phyloP scores from a whole-genome alignment of 2,888 invertebrate genomes.

The Sinohyriopsis cumingii region DNA sequence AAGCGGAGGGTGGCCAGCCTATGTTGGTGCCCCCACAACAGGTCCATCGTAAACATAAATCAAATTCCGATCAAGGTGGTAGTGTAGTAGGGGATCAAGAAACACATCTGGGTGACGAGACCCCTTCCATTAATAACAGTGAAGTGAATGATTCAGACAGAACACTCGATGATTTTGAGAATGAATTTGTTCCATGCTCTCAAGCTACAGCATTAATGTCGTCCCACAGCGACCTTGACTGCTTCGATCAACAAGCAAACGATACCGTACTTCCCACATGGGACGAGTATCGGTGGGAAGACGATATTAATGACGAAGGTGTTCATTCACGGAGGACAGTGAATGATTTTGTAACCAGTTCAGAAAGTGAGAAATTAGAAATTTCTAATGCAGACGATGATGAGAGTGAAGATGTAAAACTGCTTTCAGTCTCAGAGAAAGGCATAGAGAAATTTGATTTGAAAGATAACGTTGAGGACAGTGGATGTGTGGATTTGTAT shows the following conservation, averaged over 20 bases:
- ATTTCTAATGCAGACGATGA: too few relatives aligned
- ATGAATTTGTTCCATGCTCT: constrained; percentile 3
- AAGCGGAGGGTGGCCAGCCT: constrained; percentile 32
- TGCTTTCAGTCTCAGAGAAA: constrained; percentile 1
- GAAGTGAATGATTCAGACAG: constrained; percentile 3
- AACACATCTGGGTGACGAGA: neutral
- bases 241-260: constrained; percentile 4
- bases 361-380: neutral
- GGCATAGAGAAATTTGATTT: constrained; percentile 43
- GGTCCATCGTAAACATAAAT: constrained; percentile 1
- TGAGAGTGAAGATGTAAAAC: neutral
- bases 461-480: constrained; percentile 39
- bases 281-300: constrained; percentile 47
- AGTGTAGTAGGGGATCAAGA: constrained; percentile 5
- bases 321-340: constrained; percentile 40
- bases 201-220: constrained; percentile 7
- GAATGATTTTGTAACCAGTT: constrained; percentile 30
- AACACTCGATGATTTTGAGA: constrained; percentile 17
- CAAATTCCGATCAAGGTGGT: constrained; percentile 3
- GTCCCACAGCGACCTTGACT: neutral
- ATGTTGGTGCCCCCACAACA: constrained; percentile 3
- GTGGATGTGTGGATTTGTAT: constrained; percentile 35
- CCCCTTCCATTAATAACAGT: neutral
- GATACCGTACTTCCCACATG: constrained; percentile 38
- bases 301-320: constrained; percentile 35